Evolutionary conservation across 2,113 vertebrate genomes (phyloP), one percentile per base, ranked within the genome.

Genomic region (Heptranchias perlo): DNA sequence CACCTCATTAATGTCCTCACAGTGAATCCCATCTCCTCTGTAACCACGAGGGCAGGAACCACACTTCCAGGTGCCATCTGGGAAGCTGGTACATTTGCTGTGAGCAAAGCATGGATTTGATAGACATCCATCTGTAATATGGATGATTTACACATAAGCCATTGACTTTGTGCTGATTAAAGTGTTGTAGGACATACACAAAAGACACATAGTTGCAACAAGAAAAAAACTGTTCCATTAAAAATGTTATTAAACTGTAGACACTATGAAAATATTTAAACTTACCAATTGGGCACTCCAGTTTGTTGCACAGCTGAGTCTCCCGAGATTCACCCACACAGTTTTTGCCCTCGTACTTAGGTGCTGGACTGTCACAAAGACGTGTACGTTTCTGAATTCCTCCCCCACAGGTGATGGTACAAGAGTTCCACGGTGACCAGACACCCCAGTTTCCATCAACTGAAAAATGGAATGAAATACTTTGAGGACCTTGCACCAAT

Each of bases 381-480:
- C 98, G 98, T 96, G 98, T 98, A 6, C 98, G 98, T 92, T 96
- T 98, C 97, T 99, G 99, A 86, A 98, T 96, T 96, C 99, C 99
- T 97, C 99, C 98, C 96, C 98, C 98, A 96, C 99, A 99, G 5
- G 99, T 99, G 96, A 98, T 97, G 31, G 98, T 98, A 96, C 99
- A 99, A 96, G 97, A 97, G 96, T 99, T 98, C 99, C 99, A 99
- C 0, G 97, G 98, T 96, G 99, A 99, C 99, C 99, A 99, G 35
- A 99, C 99, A 87, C 99, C 99, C 99, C 99, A 99, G 91, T 98
- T 98, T 96, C 99, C 99, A 96, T 99, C 98, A 96, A 99, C 99
- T 99, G 95, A 95, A 97, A 92, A 93, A 96, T 82, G 61, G 97
- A 96, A 86, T 13, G 7, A 69, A 35, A 95, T 95, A 25, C 31